Percentiles rank a stretch among this genome's conserved stretches.
These are phyloP conservation scores for Liparis tanakae DNA, from an alignment of 2,797 vertebrate species.

Conservation along the genomic window DNA sequence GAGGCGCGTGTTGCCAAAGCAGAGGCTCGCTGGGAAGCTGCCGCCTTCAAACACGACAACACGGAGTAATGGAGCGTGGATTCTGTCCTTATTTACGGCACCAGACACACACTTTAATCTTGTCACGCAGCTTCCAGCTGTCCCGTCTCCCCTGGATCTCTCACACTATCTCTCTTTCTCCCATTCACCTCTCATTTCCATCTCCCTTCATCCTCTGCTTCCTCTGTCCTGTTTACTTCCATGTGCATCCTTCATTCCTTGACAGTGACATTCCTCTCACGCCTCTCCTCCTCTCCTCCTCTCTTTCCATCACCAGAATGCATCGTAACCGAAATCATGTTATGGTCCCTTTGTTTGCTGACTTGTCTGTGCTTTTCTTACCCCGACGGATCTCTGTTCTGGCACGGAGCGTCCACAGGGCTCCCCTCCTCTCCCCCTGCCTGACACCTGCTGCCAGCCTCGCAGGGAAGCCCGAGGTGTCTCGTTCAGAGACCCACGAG, in stretches of 20 bases:
- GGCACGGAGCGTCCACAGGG: slow-evolving; percentile 26
- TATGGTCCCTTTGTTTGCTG: slow-evolving; percentile 16
- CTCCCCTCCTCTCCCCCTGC: slow-evolving; percentile 21
- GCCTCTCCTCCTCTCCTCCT: not conserved
- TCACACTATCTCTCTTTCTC: slow-evolving; percentile 30
- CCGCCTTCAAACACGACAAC: slow-evolving; percentile 51
- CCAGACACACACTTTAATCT: slow-evolving; percentile 57
- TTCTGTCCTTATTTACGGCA: slow-evolving; percentile 55
- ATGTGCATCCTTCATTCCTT: slow-evolving; percentile 40
- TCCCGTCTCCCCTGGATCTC: slow-evolving; percentile 28
- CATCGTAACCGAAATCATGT: slow-evolving; percentile 24
- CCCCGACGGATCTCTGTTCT: slow-evolving; percentile 9
- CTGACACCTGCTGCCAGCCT: slow-evolving; percentile 60
- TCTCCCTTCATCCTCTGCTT: slow-evolving; percentile 47
- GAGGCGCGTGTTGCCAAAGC: slow-evolving; percentile 74
- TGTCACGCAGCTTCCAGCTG: slow-evolving; percentile 56
- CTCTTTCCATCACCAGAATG: slow-evolving; percentile 8
- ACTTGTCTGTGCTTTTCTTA: slow-evolving; percentile 7
- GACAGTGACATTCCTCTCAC: slow-evolving; percentile 37
- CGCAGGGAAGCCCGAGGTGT: slow-evolving; percentile 46
- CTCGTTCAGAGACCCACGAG: slow-evolving; percentile 19
- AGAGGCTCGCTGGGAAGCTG: slow-evolving; percentile 56
- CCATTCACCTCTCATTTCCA: slow-evolving; percentile 43
- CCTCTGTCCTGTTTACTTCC: slow-evolving; percentile 50
- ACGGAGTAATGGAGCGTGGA: slow-evolving; percentile 48